Conservation (phyloP, 1,140 invertebrate species). For the Drosophila elegans region DNA sequence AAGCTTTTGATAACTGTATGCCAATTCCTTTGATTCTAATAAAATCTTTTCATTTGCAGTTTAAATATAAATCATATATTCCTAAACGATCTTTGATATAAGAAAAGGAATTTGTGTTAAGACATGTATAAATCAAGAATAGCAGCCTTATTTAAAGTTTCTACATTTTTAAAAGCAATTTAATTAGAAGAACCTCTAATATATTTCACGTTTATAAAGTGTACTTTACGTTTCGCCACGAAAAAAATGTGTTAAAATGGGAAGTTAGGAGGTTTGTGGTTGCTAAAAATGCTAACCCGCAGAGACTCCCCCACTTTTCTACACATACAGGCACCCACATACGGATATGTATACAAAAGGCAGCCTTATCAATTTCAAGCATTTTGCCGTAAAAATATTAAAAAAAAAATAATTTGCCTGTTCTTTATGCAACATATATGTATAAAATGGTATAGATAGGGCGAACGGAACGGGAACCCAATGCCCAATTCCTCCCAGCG, state of each 20-base stretch:
- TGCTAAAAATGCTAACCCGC: slow-evolving; percentile 64
- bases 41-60: too few species aligned
- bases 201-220: background rate
- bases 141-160: background rate
- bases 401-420: slow-evolving; percentile 53
- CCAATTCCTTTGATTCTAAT: too few species aligned
- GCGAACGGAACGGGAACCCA: background rate
- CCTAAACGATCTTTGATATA: too few species aligned
- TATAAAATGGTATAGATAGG: slow-evolving; percentile 11
- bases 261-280: slow-evolving; percentile 10
- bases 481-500: slow-evolving; percentile 29
- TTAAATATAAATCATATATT: too few species aligned
- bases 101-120: too few species aligned
- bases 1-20: too few species aligned
- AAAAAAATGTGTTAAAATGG: background rate
- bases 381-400: slow-evolving; percentile 75
- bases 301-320: slow-evolving; percentile 2
- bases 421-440: slow-evolving; percentile 34
- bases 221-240: background rate
- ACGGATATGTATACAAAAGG: slow-evolving; percentile 31
- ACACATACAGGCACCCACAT: slow-evolving; percentile 9
- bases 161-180: too few species aligned
- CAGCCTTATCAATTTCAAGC: slow-evolving; percentile 78
- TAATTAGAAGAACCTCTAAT: background rate
- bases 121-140: too few species aligned